These are phyloP conservation scores for Amphipoea lucens DNA, from an alignment of 2,888 invertebrate species.

Conservation along the genomic window DNA sequence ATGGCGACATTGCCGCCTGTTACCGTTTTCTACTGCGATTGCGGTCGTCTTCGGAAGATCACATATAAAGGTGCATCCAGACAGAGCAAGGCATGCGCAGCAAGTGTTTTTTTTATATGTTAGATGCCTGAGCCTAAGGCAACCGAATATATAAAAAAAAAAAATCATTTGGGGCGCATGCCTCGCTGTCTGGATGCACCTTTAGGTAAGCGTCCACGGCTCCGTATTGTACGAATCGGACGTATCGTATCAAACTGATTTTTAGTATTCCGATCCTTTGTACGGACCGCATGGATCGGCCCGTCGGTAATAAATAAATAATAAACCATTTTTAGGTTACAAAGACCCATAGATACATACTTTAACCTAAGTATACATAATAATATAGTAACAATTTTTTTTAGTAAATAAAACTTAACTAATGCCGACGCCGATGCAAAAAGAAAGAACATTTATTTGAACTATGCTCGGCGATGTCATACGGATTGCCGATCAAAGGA, in stretches of 20 bases:
- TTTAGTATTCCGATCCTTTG: background rate
- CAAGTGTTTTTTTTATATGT: too few relatives aligned
- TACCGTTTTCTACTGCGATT: background rate
- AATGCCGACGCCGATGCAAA: background rate
- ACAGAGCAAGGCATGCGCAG: too few relatives aligned
- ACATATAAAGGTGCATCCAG: too few relatives aligned
- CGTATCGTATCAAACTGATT: background rate
- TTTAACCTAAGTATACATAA: too few relatives aligned
- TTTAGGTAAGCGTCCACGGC: background rate
- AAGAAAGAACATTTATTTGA: background rate
- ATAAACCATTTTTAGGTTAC: too few relatives aligned
- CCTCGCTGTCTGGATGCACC: background rate
- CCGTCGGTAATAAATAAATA: background rate
- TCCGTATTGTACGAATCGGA: background rate
- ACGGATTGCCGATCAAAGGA: background rate
- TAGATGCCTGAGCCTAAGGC: too few relatives aligned
- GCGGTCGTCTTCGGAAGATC: background rate
- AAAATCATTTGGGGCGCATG: too few relatives aligned
- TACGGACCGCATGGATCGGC: background rate
- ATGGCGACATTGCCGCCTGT: background rate
- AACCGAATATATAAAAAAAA: too few relatives aligned
- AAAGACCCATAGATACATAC: too few relatives aligned
- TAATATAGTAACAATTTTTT: too few relatives aligned
- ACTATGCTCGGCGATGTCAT: background rate
- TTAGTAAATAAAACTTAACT: too few relatives aligned